Evolutionary conservation across 2,797 vertebrate species (phyloP).

Genomic region (Arctocebus calabarensis): DNA sequence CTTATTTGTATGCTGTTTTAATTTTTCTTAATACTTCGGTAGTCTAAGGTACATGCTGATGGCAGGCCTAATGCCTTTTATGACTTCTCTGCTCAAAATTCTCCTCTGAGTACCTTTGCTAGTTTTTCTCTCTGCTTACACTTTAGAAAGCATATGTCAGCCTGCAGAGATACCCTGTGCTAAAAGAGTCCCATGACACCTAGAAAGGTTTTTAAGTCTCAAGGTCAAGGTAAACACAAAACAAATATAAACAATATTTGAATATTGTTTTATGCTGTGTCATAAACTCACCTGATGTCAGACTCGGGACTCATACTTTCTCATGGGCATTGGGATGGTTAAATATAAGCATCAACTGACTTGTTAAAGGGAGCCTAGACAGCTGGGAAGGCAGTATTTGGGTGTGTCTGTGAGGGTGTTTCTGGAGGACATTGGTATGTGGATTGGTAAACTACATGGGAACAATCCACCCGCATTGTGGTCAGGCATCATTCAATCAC

Average conservation of each 20-base stretch:
- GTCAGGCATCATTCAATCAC: background rate
- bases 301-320: background rate
- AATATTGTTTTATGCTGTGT: background rate
- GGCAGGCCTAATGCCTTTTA: background rate
- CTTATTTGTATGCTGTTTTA: background rate
- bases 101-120: background rate
- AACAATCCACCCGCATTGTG: background rate
- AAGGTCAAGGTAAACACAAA: background rate
- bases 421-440: background rate
- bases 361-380: background rate
- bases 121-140: background rate
- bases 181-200: background rate
- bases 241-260: too few species aligned
- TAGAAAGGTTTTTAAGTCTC: background rate
- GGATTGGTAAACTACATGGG: background rate
- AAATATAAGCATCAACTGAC: background rate
- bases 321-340: too few species aligned
- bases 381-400: background rate
- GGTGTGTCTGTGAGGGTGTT: background rate
- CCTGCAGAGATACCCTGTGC: background rate
- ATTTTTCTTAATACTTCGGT: background rate
- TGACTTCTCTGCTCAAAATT: background rate
- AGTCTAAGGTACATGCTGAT: background rate
- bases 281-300: background rate
- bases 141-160: background rate